phyloP scores from a whole-genome alignment of 2,113 vertebrate genomes.

The Macrotis lagotis region DNA sequence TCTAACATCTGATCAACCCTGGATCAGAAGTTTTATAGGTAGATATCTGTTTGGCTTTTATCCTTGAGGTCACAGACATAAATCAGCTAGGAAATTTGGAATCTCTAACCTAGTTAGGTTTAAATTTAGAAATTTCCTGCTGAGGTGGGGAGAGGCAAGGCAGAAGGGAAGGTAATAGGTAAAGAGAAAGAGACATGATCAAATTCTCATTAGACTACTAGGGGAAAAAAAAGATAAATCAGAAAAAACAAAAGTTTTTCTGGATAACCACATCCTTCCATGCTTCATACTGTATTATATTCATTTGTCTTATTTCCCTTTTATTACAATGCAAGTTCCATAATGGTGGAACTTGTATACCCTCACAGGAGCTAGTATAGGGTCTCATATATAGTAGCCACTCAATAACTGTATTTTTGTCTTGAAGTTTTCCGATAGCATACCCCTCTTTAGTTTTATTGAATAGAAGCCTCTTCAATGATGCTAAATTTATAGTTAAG shows the following conservation, averaged over 20 bases:
- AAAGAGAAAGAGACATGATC: not conserved
- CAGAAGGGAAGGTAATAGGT: not conserved
- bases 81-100: not conserved
- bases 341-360: not conserved
- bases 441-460: not conserved
- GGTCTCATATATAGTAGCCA: not conserved
- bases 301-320: not conserved
- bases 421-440: not conserved
- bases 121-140: not conserved
- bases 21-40: not conserved
- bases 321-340: not conserved
- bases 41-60: not conserved
- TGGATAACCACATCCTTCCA: not conserved
- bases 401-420: not conserved
- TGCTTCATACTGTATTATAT: not conserved
- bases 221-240: not conserved
- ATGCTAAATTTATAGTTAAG: not conserved
- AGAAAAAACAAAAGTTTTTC: not conserved
- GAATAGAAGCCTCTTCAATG: not conserved
- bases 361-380: not conserved
- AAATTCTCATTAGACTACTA: not conserved
- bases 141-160: not conserved
- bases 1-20: not conserved
- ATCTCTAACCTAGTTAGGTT: not conserved
- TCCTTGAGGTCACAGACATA: not conserved